These are phyloP conservation scores for Taenioides sp. DNA, from an alignment of 2,797 vertebrate species.

Conservation along the genomic window DNA sequence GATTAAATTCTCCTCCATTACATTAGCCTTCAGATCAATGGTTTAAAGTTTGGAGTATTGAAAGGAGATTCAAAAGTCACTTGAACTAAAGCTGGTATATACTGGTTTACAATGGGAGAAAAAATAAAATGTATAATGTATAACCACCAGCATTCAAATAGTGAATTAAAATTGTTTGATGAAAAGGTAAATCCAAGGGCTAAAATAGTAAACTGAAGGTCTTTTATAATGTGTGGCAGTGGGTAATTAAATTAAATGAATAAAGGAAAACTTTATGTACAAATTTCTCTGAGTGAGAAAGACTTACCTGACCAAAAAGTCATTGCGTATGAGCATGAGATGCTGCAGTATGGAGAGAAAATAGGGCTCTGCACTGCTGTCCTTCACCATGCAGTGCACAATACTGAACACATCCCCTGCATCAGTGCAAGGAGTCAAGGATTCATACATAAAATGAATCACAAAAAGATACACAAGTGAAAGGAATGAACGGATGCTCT, in stretches of 20 bases:
- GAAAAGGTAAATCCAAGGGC: not conserved
- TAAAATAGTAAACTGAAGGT: not conserved
- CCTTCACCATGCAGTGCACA: slow-evolving; percentile 88
- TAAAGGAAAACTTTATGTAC: no score
- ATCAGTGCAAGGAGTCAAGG: slow-evolving; percentile 90
- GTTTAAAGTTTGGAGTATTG: slow-evolving; percentile 30
- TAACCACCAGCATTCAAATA: not conserved
- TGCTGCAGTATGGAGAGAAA: slow-evolving; percentile 97
- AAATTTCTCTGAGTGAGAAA: not conserved
- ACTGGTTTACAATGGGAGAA: not conserved
- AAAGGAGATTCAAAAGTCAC: slow-evolving; percentile 33
- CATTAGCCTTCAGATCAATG: slow-evolving; percentile 16
- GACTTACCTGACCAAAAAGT: slow-evolving; percentile 90
- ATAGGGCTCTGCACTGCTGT: slow-evolving; percentile 86
- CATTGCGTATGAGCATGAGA: slow-evolving; percentile 92
- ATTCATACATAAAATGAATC: slow-evolving; percentile 28
- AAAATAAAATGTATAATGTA: not conserved
- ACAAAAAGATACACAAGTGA: slow-evolving; percentile 19
- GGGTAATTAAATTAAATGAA: no score
- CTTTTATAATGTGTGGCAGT: no score
- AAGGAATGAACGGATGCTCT: not conserved
- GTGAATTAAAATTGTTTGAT: not conserved
- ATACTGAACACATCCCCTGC: slow-evolving; percentile 89
- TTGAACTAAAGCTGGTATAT: slow-evolving; percentile 4
- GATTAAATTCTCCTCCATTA: slow-evolving; percentile 26